Conservation (phyloP, 2,888 invertebrate genomes). For the Plutella xylostella region DNA sequence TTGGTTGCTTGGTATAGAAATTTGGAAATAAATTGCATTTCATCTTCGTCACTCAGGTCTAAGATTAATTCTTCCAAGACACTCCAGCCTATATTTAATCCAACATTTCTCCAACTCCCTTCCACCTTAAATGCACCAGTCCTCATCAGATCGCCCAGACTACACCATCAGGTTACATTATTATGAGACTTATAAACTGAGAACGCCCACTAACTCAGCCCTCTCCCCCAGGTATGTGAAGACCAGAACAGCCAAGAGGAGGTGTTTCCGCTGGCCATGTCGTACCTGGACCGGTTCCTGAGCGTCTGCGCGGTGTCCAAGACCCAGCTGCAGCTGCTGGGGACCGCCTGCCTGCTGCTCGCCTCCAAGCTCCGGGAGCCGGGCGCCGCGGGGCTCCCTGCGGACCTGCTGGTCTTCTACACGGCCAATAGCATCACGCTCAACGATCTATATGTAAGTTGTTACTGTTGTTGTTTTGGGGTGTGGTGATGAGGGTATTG, state of each 20-base stretch:
- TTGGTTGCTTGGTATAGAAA: too few relatives aligned
- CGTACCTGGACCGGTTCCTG: constrained; percentile 94
- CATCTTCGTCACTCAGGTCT: too few relatives aligned
- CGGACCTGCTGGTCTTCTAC: constrained; percentile 88
- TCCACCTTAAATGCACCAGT: too few relatives aligned
- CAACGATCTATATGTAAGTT: constrained; percentile 90
- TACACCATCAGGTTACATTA: too few relatives aligned
- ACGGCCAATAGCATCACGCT: constrained; percentile 93
- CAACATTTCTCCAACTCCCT: too few relatives aligned
- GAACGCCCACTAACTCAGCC: background rate
- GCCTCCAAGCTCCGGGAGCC: constrained; percentile 95
- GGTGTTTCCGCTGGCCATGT: constrained; percentile 92
- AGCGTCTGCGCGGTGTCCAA: constrained; percentile 85
- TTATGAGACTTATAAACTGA: too few relatives aligned
- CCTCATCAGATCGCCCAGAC: too few relatives aligned
- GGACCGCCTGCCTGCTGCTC: constrained; percentile 90
- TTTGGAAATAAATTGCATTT: too few relatives aligned
- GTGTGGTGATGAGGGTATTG: too few relatives aligned
- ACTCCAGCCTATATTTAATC: too few relatives aligned
- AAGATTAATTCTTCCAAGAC: too few relatives aligned
- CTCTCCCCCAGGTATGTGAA: constrained; percentile 85
- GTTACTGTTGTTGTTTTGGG: too few relatives aligned
- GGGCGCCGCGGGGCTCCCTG: constrained; percentile 76
- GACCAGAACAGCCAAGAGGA: constrained; percentile 94
- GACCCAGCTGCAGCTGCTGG: constrained; percentile 90